Base-by-base conservation (phyloP, 2,888 invertebrate genomes). In the Pheosia tremula region DNA sequence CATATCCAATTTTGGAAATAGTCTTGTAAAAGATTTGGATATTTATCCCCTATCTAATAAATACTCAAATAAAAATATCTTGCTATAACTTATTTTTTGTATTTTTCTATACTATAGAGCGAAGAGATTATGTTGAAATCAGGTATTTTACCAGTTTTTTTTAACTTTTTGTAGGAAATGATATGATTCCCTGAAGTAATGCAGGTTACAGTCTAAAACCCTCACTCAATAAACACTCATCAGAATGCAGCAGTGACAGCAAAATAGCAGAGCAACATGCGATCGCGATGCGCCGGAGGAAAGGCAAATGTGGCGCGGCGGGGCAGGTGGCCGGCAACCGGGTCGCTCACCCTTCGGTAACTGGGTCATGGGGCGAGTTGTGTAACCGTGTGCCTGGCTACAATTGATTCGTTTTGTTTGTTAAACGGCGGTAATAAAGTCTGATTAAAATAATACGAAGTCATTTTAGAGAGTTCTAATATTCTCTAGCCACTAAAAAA, bases 271-370 rank as follows among this genome's bases (percentile, higher is more conserved):
- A 10, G 13, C 41, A 56, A 56, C 56, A 24, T 41, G 56, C 41
- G 56, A 56, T 5, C 54, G 55, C 41, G 56, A 39, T 56, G 56
- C 56, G 56, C 56, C 13, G 13, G 13, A n/a, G 41, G 56, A 56
- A 56, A 41, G 13, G 39, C 41, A 56, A 56, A 56, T 56, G 39
- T 41, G 56, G 9, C 56, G 4, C 41, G 54, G 38, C 41, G 8
- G 55, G 56, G 41, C 41, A 56, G 56, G 56, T 56, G 56, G 66
- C 39, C 60, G 53, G 62, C 36, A 54, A 58, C 50, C 45, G 47
- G 66, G 59, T 58, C 49, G 45, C 53, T 66, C 61, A 61, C 67
- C 73, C 62, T 56, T 5, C 54, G 47, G 41, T 13, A 41, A 56
- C 41, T 56, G 41, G 56, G 56, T 56, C 56, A 41, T 56, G 56